These are phyloP conservation scores for Lampropteryx suffumata DNA, from an alignment of 2,888 invertebrate species.

Conservation along the genomic window DNA sequence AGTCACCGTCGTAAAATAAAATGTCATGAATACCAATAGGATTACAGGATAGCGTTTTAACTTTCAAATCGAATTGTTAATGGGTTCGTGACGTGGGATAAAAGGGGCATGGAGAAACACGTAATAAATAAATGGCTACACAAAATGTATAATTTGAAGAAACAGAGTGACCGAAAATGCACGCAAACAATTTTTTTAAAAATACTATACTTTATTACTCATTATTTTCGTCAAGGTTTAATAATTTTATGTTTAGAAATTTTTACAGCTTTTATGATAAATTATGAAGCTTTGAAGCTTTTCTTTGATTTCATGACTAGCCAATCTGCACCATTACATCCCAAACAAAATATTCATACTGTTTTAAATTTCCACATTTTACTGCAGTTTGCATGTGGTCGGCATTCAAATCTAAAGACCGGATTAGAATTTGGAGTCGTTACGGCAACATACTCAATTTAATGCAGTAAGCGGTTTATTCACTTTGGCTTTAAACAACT, in stretches of 20 bases:
- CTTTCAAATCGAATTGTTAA: slow-evolving; percentile 7
- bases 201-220: too few relatives aligned
- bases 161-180: too few relatives aligned
- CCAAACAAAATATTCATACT: background rate
- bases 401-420: background rate
- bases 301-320: background rate
- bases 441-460: slow-evolving; percentile 9
- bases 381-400: background rate
- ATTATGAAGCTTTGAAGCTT: too few relatives aligned
- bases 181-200: too few relatives aligned
- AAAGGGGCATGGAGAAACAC: background rate
- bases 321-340: background rate
- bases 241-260: too few relatives aligned
- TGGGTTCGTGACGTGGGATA: background rate
- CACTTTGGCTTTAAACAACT: background rate
- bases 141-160: too few relatives aligned
- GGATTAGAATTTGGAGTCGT: background rate
- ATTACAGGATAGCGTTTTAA: slow-evolving; percentile 3
- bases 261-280: too few relatives aligned
- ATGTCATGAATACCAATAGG: slow-evolving; percentile 21
- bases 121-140: too few relatives aligned
- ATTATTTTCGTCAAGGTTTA: too few relatives aligned
- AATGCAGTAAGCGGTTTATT: slow-evolving; percentile 12
- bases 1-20: slow-evolving; percentile 9
- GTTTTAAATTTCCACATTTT: background rate